Base-by-base conservation (phyloP, 2,113 vertebrate genomes). In the Leptobrachium ailaonicum region DNA sequence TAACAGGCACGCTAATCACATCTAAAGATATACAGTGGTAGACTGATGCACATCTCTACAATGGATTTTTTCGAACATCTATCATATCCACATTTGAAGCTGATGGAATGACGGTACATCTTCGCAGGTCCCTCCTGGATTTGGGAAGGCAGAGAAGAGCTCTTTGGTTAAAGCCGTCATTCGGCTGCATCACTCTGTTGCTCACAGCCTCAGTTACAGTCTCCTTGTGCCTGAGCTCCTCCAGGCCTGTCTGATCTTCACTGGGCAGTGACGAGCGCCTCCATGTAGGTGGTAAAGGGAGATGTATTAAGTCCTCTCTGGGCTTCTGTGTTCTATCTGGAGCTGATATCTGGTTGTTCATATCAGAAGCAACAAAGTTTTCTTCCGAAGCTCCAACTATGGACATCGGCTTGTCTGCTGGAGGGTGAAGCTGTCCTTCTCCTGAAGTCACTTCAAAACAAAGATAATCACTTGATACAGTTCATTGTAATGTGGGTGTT, bases 31-130 rank as follows among this genome's bases (percentile, higher is more conserved):
- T 50, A 50, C 4, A 50, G 47, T 50, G 47, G 47, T 5, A 50
- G 47, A 50, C 47, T 50, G 47, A 4, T 8, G 8, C 47, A 8
- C 47, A 50, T 50, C 41, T 41, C 93, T 93, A 98, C 72, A 98
- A 82, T 0, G 96, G 96, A 76, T 97, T 97, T 85, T 87, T 98
- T 86, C 97, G 92, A 40, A 98, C 95, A 0, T 98, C 96, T 0
- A 98, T 98, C 58, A 96, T 94, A 6, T 89, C 87, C 0, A 91
- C 92, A 83, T 88, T 93, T 43, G 92, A 78, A 47, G 84, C 83
- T 79, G 87, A 72, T 0, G 92, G 87, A 71, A 91, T 88, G 1
- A 93, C 91, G 84, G 95, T 96, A 84, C 90, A 88, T 71, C 93
- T 91, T 10, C 95, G 91, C 20, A 88, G 90, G 45, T 96, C 95